These are phyloP conservation scores for Pseudopipra pipra DNA, from an alignment of 2,113 vertebrate species.

Conservation along the genomic window DNA sequence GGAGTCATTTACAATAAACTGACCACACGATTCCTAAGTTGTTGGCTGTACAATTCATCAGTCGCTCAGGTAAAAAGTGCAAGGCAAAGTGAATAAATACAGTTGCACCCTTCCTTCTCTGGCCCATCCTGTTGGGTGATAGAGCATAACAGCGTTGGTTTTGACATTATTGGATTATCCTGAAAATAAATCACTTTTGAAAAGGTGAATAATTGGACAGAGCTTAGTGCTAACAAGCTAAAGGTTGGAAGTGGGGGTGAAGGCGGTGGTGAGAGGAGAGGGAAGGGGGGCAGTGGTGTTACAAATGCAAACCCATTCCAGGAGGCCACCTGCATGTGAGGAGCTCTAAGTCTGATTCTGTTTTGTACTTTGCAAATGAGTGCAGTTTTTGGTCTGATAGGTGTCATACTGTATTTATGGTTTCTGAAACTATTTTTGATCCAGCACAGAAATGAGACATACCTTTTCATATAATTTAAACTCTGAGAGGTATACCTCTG, in stretches of 20 bases:
- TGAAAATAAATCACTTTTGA: slow-evolving; percentile 71
- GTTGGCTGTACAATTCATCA: slow-evolving; percentile 47
- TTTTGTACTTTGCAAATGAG: slow-evolving; percentile 1
- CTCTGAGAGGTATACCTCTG: neutral
- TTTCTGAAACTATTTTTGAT: slow-evolving; percentile 36
- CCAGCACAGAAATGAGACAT: neutral
- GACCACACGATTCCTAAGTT: slow-evolving; percentile 58
- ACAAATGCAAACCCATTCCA: neutral
- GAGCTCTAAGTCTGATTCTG: neutral
- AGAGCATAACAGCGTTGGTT: slow-evolving; percentile 61
- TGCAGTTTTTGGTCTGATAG: neutral
- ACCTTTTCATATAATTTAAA: neutral
- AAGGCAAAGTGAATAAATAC: slow-evolving; percentile 35
- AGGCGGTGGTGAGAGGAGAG: neutral
- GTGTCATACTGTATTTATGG: neutral
- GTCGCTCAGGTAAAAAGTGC: slow-evolving; percentile 44
- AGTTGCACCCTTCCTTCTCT: neutral
- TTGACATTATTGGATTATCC: slow-evolving; percentile 68
- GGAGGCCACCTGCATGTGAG: neutral
- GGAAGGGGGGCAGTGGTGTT: neutral
- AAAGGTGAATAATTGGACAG: slow-evolving; percentile 69
- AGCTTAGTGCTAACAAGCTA: slow-evolving; percentile 58
- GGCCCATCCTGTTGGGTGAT: slow-evolving; percentile 37
- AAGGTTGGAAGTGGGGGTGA: neutral
- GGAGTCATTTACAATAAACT: slow-evolving; percentile 60